Conservation (phyloP, 2,888 invertebrate genomes). For the Ametastegia equiseti region DNA sequence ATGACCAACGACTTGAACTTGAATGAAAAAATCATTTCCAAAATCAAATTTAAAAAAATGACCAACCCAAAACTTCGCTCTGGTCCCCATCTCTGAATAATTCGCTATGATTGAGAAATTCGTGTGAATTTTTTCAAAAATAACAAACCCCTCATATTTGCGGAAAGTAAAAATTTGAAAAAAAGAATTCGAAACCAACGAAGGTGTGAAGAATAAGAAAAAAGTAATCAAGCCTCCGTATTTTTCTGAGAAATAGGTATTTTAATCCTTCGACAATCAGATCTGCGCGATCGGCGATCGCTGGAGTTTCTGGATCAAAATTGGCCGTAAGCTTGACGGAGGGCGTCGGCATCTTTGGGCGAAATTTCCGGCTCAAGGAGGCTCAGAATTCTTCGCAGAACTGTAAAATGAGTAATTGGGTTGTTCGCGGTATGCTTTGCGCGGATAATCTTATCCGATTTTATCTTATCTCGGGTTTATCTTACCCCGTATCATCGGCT, state of each 20-base stretch:
- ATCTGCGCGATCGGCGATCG: no score
- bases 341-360: not conserved
- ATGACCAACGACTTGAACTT: no score
- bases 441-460: no score
- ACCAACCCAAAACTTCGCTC: no score
- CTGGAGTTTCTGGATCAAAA: no score
- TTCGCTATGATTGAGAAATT: not conserved
- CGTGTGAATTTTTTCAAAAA: not conserved
- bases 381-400: not conserved
- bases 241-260: no score
- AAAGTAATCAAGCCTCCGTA: not conserved
- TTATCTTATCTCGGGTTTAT: not conserved
- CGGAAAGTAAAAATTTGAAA: not conserved
- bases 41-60: no score
- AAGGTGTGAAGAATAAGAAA: not conserved
- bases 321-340: not conserved
- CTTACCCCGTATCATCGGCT: no score
- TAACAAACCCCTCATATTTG: not conserved
- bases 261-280: no score
- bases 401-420: constrained; percentile 8
- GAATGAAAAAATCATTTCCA: no score
- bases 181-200: not conserved
- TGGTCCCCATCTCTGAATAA: no score
- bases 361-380: not conserved
- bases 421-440: not conserved